Percentiles rank a stretch among this genome's conserved stretches.
phyloP scores from a whole-genome alignment of 2,797 vertebrate genomes.

The Anguilla megastoma region DNA sequence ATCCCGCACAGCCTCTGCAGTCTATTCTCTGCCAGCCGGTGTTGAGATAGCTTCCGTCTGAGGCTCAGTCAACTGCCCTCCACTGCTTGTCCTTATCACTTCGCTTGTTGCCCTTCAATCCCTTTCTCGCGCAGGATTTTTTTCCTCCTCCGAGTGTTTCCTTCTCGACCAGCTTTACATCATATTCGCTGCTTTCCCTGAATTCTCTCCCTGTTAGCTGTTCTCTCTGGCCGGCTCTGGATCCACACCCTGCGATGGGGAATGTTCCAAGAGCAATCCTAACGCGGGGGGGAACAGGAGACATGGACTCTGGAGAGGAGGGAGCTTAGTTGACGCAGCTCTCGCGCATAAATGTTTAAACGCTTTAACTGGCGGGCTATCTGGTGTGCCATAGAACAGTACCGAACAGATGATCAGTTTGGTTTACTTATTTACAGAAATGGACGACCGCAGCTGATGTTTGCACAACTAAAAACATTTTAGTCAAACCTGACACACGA shows the following conservation, averaged over 20 bases:
- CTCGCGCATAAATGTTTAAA: constrained; percentile 37
- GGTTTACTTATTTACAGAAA: constrained; percentile 22
- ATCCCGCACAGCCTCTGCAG: constrained; percentile 39
- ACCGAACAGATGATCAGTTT: constrained; percentile 26
- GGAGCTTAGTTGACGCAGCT: constrained; percentile 51
- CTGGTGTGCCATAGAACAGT: constrained; percentile 25
- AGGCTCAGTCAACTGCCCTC: constrained; percentile 38
- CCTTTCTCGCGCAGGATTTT: constrained; percentile 24
- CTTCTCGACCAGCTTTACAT: constrained; percentile 59
- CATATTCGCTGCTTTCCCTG: constrained; percentile 63
- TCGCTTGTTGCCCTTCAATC: constrained; percentile 22
- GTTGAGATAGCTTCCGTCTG: constrained; percentile 39
- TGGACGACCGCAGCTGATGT: constrained; percentile 16
- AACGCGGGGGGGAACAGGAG: constrained; percentile 45
- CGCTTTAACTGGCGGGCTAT: constrained; percentile 19
- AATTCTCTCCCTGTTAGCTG: constrained; percentile 64
- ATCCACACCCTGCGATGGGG: constrained; percentile 72
- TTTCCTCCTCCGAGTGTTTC: constrained; percentile 57
- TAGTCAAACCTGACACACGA: constrained; percentile 27
- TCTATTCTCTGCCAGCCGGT: constrained; percentile 34
- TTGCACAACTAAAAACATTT: constrained; percentile 2
- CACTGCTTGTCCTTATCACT: constrained; percentile 28
- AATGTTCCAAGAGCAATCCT: constrained; percentile 63
- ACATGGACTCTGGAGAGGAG: constrained; percentile 41
- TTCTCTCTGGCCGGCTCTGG: constrained; percentile 59